Evolutionary conservation across 2,888 invertebrate genomes (phyloP), one percentile per base, ranked within the genome.

Genomic region (Dynastes tityus): DNA sequence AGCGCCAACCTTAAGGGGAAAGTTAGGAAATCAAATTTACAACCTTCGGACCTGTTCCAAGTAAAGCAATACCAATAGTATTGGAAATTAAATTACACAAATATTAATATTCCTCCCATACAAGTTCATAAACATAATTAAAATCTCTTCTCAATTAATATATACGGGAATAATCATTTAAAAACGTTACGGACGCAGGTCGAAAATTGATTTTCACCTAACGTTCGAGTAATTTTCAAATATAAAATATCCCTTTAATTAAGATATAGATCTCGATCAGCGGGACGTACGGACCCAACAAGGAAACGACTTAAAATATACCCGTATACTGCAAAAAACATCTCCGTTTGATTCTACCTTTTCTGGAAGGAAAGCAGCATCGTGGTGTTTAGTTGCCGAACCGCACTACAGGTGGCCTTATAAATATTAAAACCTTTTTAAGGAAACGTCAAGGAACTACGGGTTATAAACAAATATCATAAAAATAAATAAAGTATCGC

Each of bases 341-440:
- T 16, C n/a, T 13, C 16, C 65, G 32, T 40, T 37, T 16, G 16
- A 40, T 65, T 65, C 65, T 37, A 65, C 65, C 16, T 40, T 27
- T 70, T 70, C 27, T 2, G 45, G 11, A 45, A 11, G 45, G 45
- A 45, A 45, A 8, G 11, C 45, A 45, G 11, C 8, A 8, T 8
- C 45, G 45, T 11, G 51, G n/a, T 51, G 51, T 70, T 51, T 53
- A 6, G 70, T 70, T 32, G 53, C 51, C 51, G 53, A 45, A 45
- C 51, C 40, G 29, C 70, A 70, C 71, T 55, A 71, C 71, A 71
- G 71, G 71, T 71, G 71, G 71, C 37, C 71, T 71, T 71, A 71
- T 71, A 71, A 71, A 71, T 71, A 71, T 71, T 71, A 71, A 71
- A 71, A 71, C 55, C 71, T 71, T 71, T 5, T 71, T 71, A 71